A percentile compares a stretch with the other conserved stretches of the same genome.
Conservation (phyloP, 2,888 invertebrate genomes). For the Drosophila paucipuncta region DNA sequence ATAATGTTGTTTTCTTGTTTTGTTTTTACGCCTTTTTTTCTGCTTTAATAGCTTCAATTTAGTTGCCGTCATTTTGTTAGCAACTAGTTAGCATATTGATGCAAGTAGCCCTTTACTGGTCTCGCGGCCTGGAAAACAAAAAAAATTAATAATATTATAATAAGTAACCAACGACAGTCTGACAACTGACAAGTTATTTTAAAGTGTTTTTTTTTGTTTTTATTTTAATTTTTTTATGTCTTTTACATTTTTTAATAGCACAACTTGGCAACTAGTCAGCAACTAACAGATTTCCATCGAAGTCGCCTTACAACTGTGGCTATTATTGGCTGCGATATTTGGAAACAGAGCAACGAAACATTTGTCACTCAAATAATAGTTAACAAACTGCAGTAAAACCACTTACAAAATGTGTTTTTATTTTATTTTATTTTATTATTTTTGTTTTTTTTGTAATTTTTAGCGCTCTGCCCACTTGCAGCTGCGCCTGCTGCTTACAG, state of each 20-base stretch:
- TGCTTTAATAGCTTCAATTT: neutral
- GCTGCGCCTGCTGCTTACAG: conserved; percentile 31
- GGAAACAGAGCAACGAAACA: neutral
- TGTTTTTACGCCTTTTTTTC: accelerated
- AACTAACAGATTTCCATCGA: too few relatives aligned
- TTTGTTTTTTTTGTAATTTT: neutral
- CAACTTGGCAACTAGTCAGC: neutral
- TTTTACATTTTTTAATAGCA: neutral
- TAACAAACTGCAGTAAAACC: neutral
- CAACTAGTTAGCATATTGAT: neutral
- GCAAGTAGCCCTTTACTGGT: neutral
- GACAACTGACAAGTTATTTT: neutral
- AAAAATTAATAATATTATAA: neutral
- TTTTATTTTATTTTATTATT: neutral
- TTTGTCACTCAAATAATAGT: neutral
- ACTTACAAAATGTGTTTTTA: neutral
- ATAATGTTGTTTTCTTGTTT: neutral
- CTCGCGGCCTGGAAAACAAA: neutral
- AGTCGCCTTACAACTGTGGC: neutral
- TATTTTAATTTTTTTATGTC: neutral
- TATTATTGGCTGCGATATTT: neutral
- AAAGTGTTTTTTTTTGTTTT: neutral
- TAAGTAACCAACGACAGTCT: neutral
- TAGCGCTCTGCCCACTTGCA: conserved; percentile 32
- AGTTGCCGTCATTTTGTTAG: neutral